Evolutionary conservation across 2,888 invertebrate genomes (phyloP).

Genomic region (Chironomus tentans): DNA sequence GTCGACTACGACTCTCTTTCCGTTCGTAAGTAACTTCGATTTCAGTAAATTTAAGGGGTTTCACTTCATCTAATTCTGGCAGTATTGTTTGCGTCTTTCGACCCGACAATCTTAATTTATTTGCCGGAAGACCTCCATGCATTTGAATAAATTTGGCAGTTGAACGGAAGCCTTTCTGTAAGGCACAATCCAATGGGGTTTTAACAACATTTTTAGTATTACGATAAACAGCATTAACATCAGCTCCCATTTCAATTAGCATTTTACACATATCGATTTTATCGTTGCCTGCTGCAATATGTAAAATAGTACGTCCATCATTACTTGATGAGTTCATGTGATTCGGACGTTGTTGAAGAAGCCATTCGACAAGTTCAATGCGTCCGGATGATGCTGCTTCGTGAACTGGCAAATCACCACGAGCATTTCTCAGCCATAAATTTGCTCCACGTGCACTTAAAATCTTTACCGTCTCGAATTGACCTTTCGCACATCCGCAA

Average conservation of each 20-base stretch:
- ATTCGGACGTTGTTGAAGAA: conserved; percentile 72
- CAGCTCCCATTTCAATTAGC: conserved; percentile 72
- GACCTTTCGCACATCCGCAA: conserved; percentile 93
- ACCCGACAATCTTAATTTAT: conserved; percentile 47
- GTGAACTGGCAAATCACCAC: conserved; percentile 91
- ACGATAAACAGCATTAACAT: conserved; percentile 74
- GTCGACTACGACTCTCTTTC: conserved; percentile 36
- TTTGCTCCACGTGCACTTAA: conserved; percentile 70
- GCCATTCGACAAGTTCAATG: conserved; percentile 80
- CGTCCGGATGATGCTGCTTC: conserved; percentile 91
- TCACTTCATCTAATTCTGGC: conserved; percentile 35
- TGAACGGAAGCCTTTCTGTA: conserved; percentile 75
- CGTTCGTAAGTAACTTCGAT: conserved; percentile 39
- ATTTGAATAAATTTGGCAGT: conserved; percentile 88
- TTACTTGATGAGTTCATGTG: conserved; percentile 82
- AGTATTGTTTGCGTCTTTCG: conserved; percentile 38
- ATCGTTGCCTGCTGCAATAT: conserved; percentile 89
- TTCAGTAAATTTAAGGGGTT: conserved; percentile 39
- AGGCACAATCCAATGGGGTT: conserved; percentile 86
- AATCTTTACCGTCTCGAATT: conserved; percentile 74
- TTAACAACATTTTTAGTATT: conserved; percentile 75
- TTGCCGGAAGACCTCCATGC: conserved; percentile 74
- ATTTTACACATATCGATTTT: conserved; percentile 88
- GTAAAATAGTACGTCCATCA: conserved; percentile 85
- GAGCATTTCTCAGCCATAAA: conserved; percentile 83